Evolutionary conservation across 35 echinoderm and acorn worm genomes (phyloP), one percentile per base, ranked within the genome.

Genomic region (Hemicentrotus pulcherrimus): DNA sequence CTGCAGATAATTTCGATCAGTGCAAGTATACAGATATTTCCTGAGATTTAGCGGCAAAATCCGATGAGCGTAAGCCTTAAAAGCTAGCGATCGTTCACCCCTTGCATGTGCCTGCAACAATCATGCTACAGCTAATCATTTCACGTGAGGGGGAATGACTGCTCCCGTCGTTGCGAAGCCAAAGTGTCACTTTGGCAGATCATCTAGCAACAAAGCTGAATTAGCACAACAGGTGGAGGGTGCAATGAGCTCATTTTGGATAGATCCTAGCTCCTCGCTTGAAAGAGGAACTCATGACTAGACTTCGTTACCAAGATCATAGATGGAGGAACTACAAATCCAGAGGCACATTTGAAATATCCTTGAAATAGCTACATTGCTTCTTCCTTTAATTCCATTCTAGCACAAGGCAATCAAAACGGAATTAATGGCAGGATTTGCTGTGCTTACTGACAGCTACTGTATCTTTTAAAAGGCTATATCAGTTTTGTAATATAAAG

Each of bases 1-100:
- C 65, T 78, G 19, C 65, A n/a, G 65, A 78, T 78, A 22, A 78
- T 78, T 78, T n/a, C 7, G 22, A 78, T 78, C 7, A 18, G 24
- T 78, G 28, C 65, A 78, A 78, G 65, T 78, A n/a, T 28, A 78
- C 65, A 78, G 65, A 78, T 78, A 78, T 78, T 78, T 78, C 65
- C 65, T 78, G 65, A n/a, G 22, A 78, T 78, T 78, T 18, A 78
- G 6, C 6, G 5, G 65, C 65, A 78, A 78, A 41, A 78, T 78
- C 65, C 65, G 65, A 78, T 78, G 65, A 78, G 4, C 28, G 19
- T 78, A 78, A 78, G 65, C 65, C 24, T 78, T 78, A 28, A 78
- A 78, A n/a, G 7, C 22, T 78, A 78, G 65, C 65, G 65, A 78
- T 78, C 65, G 65, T 78, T 78, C 65, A 78, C 65, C 65, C 65